Conservation (phyloP, 2,888 invertebrate species). For the Nasonovia ribisnigri region DNA sequence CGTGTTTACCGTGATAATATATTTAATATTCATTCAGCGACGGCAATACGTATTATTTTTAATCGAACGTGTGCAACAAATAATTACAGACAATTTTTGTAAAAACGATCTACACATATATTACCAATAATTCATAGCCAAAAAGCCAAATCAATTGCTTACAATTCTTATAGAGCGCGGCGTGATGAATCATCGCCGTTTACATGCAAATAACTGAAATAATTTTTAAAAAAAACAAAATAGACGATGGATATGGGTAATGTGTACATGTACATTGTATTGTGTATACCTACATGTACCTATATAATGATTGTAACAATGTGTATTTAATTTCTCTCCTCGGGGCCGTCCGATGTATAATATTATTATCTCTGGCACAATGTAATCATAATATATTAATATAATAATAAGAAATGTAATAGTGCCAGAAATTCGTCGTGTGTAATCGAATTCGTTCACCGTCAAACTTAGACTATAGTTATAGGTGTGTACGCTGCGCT, state of each 20-base stretch:
- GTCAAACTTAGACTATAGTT: not conserved
- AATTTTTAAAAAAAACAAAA: slow-evolving; percentile 10
- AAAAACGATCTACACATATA: not conserved
- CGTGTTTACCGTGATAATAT: not conserved
- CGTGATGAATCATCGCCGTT: not conserved
- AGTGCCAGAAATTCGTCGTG: slow-evolving; percentile 10
- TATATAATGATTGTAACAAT: not conserved
- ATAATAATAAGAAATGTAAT: not conserved
- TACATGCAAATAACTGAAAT: not conserved
- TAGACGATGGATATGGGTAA: not conserved
- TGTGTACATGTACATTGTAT: too few relatives aligned
- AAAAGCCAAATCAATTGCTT: not conserved
- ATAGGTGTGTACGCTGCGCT: not conserved
- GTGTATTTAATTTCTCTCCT: not conserved
- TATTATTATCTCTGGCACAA: not conserved
- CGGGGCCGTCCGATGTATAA: not conserved
- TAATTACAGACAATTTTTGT: too few relatives aligned
- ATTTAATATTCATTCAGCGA: not conserved
- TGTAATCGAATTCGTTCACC: slow-evolving; percentile 1
- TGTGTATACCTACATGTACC: not conserved
- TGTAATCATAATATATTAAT: not conserved
- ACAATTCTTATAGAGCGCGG: not conserved
- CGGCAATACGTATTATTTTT: not conserved
- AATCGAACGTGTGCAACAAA: not conserved
- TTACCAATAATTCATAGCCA: not conserved